phyloP scores from a whole-genome alignment of 1,140 invertebrate genomes.

The Oncopeltus fasciatus region DNA sequence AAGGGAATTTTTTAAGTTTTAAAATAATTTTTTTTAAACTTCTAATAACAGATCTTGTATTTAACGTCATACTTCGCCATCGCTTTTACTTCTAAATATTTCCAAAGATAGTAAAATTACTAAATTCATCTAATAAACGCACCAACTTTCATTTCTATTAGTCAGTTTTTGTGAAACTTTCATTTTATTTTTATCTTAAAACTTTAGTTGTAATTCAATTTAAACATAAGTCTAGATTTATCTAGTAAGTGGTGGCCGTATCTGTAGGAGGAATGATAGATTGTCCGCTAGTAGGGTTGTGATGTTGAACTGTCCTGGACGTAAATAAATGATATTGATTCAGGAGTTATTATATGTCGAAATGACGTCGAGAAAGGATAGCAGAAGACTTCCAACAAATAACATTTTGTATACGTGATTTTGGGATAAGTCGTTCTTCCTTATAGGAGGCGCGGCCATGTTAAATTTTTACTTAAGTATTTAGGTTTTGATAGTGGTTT shows the following conservation, averaged over 20 bases:
- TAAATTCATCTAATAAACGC: no score
- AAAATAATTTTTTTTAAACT: no score
- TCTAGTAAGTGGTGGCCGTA: not conserved
- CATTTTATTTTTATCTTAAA: no score
- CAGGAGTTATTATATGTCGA: not conserved
- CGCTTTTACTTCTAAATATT: no score
- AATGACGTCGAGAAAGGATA: not conserved
- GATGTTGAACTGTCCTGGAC: not conserved
- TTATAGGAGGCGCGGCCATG: slow-evolving; percentile 23
- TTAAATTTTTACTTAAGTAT: slow-evolving; percentile 19
- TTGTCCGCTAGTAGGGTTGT: not conserved
- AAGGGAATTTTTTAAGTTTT: no score
- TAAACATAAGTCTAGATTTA: no score
- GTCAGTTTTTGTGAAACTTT: no score
- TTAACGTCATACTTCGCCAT: no score
- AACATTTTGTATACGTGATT: slow-evolving; percentile 7
- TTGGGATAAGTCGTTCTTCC: slow-evolving; percentile 14
- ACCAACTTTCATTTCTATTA: no score
- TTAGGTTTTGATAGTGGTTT: slow-evolving; percentile 13
- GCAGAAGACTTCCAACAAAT: not conserved
- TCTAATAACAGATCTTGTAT: no score
- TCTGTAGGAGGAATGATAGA: not conserved
- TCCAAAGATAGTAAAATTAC: no score
- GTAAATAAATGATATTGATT: slow-evolving; percentile 11
- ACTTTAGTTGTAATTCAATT: no score